Percentiles rank a stretch among this genome's conserved stretches.
phyloP scores from a whole-genome alignment of 2,113 vertebrate genomes.

The Varanus salvator region DNA sequence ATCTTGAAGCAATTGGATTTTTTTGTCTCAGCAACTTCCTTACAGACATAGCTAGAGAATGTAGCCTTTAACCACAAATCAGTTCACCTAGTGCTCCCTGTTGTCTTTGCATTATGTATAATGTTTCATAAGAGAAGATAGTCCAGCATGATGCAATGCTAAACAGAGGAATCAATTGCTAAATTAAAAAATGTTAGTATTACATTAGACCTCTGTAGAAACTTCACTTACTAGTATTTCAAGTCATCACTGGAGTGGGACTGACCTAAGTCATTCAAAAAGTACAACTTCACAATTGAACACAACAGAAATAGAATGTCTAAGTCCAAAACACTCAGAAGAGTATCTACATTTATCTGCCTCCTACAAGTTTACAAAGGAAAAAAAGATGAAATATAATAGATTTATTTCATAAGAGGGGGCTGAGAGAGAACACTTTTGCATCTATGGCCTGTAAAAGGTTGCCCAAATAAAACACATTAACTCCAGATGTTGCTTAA shows the following conservation, averaged over 20 bases:
- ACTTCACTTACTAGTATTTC: neutral
- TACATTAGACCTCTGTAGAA: neutral
- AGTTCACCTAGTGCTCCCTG: constrained; percentile 24
- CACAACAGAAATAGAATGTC: neutral
- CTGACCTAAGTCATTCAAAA: neutral
- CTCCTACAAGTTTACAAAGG: too few relatives aligned
- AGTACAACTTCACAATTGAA: constrained; percentile 18
- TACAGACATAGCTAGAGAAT: constrained; percentile 63
- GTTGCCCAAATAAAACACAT: neutral
- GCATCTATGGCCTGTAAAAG: constrained; percentile 2
- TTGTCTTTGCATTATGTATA: constrained; percentile 41
- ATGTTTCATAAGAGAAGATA: neutral
- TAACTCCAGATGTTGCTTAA: constrained; percentile 17
- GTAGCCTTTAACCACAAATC: constrained; percentile 50
- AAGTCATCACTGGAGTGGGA: neutral
- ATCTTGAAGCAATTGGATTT: constrained; percentile 64
- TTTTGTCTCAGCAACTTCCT: constrained; percentile 45
- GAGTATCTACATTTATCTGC: neutral
- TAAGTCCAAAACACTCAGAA: neutral
- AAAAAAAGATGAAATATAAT: neutral
- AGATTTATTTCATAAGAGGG: neutral
- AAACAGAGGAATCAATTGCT: neutral
- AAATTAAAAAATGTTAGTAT: neutral
- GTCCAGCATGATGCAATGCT: neutral
- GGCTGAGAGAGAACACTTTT: neutral